Evolutionary conservation across 2,113 vertebrate genomes (phyloP), one percentile per base, ranked within the genome.

Genomic region (Phaetusa simplex): DNA sequence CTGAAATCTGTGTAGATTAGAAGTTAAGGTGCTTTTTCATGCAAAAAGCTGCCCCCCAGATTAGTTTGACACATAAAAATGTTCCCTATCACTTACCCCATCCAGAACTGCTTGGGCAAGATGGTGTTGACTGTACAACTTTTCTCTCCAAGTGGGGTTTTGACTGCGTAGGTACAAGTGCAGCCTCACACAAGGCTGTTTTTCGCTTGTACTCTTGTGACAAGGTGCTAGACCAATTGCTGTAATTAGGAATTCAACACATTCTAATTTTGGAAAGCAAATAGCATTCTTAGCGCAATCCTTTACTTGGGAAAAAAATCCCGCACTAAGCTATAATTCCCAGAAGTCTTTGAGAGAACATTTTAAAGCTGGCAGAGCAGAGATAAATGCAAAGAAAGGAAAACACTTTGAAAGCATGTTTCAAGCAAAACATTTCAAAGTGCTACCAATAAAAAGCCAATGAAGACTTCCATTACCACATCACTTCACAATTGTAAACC

Each of bases 301-400:
- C 11, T 93, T 78, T 38, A 73, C 47, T 78, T 8, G 5, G 21
- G 8, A 42, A 87, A 67, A 23, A 74, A 55, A 3, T 1, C 14
- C 42, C 30, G n/a, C 34, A 34, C 55, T 49, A 55, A 91, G 34
- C 50, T 86, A 4, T 67, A 91, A 79, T 91, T 92, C 83, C 88
- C 94, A 92, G 55, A 88, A 87, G 69, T 38, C 59, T 82, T 61
- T 70, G 69, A 82, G 70, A 70, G 52, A 79, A 49, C 22, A 40
- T 89, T 87, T 84, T 79, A 79, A 95, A 91, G 36, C 61, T 95
- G 95, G 73, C 17, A 50, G 69, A 69, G 50, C 47, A 47, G n/a
- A 83, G 83, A 95, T 69, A 91, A 96, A 88, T 72, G 72, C 81
- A 90, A 93, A 91, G 58, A 53, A 83, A 86, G 76, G 32, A 88